Evolutionary conservation across 1,140 invertebrate genomes (phyloP).

Genomic region (Matsumurasca onukii): DNA sequence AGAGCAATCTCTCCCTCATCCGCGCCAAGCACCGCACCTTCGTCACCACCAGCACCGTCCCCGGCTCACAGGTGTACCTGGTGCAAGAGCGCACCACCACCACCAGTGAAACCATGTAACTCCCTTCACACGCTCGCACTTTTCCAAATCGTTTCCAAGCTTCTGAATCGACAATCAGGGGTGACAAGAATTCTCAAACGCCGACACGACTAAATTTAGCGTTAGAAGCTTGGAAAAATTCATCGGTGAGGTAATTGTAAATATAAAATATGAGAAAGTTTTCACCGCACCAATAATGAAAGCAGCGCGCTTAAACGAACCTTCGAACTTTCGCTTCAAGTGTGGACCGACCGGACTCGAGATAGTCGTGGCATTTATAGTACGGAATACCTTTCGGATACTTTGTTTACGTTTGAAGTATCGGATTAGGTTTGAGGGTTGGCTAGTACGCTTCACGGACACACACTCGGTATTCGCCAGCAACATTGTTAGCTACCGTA

Average conservation of each 20-base stretch:
- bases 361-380: slow-evolving; percentile 12
- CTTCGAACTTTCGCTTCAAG: slow-evolving; percentile 10
- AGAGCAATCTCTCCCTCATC: slow-evolving; percentile 90
- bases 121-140: not conserved
- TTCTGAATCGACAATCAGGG: not conserved
- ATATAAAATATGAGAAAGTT: slow-evolving; percentile 4
- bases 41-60: slow-evolving; percentile 84
- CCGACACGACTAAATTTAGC: not conserved
- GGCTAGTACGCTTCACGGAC: slow-evolving; percentile 13
- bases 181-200: slow-evolving; percentile 16
- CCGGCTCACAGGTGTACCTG: slow-evolving; percentile 83
- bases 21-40: slow-evolving; percentile 95
- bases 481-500: slow-evolving; percentile 14
- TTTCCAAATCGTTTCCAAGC: not conserved
- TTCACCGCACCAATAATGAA: slow-evolving; percentile 10
- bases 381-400: not conserved
- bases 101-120: slow-evolving; percentile 37
- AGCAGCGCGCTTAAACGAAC: not conserved
- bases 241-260: not conserved
- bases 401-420: slow-evolving; percentile 3
- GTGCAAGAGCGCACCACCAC: slow-evolving; percentile 69
- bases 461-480: not conserved
- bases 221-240: not conserved
- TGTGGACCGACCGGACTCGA: not conserved
- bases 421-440: slow-evolving; percentile 5